These are phyloP conservation scores for Girardia tigrina DNA, from an alignment of 2,888 invertebrate genomes.

Conservation along the genomic window DNA sequence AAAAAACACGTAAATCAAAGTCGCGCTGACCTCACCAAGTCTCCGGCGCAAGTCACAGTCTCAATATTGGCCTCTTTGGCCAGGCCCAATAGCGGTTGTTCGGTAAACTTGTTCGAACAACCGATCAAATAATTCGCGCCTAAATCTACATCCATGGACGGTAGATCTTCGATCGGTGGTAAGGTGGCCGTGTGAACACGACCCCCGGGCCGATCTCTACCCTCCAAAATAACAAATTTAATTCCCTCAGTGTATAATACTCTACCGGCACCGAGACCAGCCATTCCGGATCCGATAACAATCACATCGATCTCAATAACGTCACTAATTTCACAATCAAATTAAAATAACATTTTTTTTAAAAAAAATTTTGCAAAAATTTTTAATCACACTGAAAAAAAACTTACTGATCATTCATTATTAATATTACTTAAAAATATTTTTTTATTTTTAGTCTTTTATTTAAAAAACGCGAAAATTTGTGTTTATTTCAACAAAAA, in stretches of 20 bases:
- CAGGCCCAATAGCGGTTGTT: slow-evolving; percentile 34
- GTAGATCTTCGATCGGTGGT: background rate
- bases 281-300: slow-evolving; percentile 37
- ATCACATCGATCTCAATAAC: slow-evolving; percentile 28
- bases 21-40: slow-evolving; percentile 9
- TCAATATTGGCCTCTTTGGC: slow-evolving; percentile 25
- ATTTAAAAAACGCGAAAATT: no score
- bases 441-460: no score
- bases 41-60: background rate
- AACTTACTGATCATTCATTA: no score
- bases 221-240: slow-evolving; percentile 34
- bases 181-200: slow-evolving; percentile 35
- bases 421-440: no score
- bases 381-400: no score
- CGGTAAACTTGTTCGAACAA: slow-evolving; percentile 31
- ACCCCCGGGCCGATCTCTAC: slow-evolving; percentile 35
- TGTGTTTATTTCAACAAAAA: no score
- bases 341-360: no score
- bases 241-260: slow-evolving; percentile 31
- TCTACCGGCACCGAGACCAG: slow-evolving; percentile 37
- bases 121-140: slow-evolving; percentile 38
- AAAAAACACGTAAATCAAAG: no score
- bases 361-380: no score
- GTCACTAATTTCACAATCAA: background rate
- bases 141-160: slow-evolving; percentile 32